Conservation (phyloP, 1,140 invertebrate species). For the Drosophila ohnishii region DNA sequence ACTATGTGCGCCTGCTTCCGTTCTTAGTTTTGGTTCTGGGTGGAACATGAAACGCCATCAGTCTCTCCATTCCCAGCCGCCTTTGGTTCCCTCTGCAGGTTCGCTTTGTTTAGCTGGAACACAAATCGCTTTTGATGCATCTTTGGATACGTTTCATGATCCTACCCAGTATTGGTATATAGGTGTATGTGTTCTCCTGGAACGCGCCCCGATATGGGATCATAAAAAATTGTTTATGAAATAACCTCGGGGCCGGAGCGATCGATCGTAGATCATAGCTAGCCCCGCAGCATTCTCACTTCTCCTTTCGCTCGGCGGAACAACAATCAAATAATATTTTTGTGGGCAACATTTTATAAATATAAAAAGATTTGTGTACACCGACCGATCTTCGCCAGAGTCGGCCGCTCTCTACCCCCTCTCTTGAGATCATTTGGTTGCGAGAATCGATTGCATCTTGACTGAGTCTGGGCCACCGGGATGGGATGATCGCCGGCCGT, state of each 20-base stretch:
- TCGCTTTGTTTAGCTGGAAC: slow-evolving; percentile 36
- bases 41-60: slow-evolving; percentile 79
- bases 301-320: slow-evolving; percentile 13
- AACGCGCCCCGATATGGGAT: slow-evolving; percentile 8
- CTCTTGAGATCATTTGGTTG: slow-evolving; percentile 73
- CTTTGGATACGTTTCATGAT: slow-evolving; percentile 80
- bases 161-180: slow-evolving; percentile 35
- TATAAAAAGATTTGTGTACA: slow-evolving; percentile 61
- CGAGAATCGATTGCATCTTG: slow-evolving; percentile 70
- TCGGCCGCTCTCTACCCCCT: slow-evolving; percentile 2
- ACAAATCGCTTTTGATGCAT: slow-evolving; percentile 76
- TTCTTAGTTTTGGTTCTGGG: slow-evolving; percentile 18
- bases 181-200: slow-evolving; percentile 6
- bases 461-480: slow-evolving; percentile 20
- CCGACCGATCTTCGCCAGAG: slow-evolving; percentile 4
- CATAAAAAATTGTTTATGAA: slow-evolving; percentile 76
- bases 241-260: slow-evolving; percentile 4
- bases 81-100: slow-evolving; percentile 27
- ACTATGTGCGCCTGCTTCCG: slow-evolving; percentile 15
- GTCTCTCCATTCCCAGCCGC: slow-evolving; percentile 71
- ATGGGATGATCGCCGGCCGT: not conserved
- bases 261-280: slow-evolving; percentile 34
- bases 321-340: slow-evolving; percentile 76
- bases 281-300: slow-evolving; percentile 9
- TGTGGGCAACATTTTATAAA: slow-evolving; percentile 70